Conservation (phyloP, 1,140 invertebrate genomes). For the Diplogasteroides magnus region DNA sequence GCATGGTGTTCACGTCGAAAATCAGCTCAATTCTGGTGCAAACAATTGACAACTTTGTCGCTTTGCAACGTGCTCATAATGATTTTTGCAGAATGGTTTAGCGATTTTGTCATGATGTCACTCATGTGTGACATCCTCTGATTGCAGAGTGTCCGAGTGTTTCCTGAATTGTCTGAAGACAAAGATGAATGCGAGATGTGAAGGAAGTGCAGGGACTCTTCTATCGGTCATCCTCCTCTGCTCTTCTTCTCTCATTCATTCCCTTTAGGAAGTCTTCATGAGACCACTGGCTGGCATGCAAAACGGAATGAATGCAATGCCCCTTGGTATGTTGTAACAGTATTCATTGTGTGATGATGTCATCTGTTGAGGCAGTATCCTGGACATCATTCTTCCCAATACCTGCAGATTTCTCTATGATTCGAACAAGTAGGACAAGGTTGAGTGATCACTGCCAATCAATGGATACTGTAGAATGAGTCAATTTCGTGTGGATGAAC, state of each 20-base stretch:
- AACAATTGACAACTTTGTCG: too few relatives aligned
- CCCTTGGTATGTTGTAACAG: background rate
- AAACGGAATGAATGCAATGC: background rate
- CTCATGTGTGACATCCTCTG: too few relatives aligned
- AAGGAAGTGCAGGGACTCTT: background rate
- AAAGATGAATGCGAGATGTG: background rate
- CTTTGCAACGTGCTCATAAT: too few relatives aligned
- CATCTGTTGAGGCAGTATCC: too few relatives aligned
- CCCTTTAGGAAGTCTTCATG: background rate
- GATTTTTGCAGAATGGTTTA: too few relatives aligned
- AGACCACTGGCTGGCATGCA: background rate
- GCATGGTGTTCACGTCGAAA: too few relatives aligned
- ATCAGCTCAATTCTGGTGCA: too few relatives aligned
- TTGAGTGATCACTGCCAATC: too few relatives aligned
- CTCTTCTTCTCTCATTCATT: background rate
- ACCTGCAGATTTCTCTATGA: background rate
- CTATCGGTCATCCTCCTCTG: background rate
- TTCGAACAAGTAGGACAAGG: too few relatives aligned
- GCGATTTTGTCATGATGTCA: too few relatives aligned
- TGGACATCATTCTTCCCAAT: background rate
- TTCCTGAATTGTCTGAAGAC: background rate
- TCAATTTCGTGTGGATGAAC: background rate
- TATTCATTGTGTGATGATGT: too few relatives aligned
- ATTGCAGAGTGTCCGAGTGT: background rate
- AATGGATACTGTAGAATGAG: too few relatives aligned